These are phyloP conservation scores for Tychaedon coryphoeus DNA, from an alignment of 2,113 vertebrate genomes.

Conservation along the genomic window DNA sequence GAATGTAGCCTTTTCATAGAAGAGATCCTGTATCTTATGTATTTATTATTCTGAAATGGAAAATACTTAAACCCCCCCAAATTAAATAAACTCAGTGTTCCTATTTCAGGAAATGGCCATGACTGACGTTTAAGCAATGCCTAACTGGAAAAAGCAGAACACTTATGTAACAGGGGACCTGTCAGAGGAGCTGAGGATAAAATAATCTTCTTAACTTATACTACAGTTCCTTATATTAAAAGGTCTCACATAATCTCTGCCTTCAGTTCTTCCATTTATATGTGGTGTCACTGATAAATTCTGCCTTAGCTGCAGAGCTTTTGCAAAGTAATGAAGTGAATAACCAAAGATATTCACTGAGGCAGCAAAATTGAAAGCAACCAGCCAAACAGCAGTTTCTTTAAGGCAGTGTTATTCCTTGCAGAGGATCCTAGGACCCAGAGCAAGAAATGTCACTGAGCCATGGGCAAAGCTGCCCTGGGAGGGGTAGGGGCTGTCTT, in stretches of 20 bases:
- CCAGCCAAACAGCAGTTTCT: background rate
- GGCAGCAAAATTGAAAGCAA: background rate
- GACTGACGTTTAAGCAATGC: conserved; percentile 26
- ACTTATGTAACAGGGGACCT: conserved; percentile 41
- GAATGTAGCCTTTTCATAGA: conserved; percentile 9
- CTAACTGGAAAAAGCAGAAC: conserved; percentile 28
- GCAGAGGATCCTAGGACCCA: background rate
- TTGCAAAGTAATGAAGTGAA: background rate
- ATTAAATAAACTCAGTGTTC: conserved; percentile 58
- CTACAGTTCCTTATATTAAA: conserved; percentile 19
- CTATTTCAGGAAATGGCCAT: conserved; percentile 57
- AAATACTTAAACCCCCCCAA: conserved; percentile 44
- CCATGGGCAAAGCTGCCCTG: background rate
- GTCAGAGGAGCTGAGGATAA: conserved; percentile 33
- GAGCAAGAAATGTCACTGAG: background rate
- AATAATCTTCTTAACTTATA: conserved; percentile 45
- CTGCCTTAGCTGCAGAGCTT: background rate
- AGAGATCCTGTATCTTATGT: conserved; percentile 23
- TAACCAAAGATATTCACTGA: background rate
- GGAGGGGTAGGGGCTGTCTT: background rate
- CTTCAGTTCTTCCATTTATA: background rate
- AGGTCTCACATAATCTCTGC: background rate
- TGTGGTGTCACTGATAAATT: background rate
- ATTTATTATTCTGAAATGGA: conserved; percentile 69
- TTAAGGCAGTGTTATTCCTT: background rate